Evolutionary conservation across 1,140 invertebrate genomes (phyloP), one percentile per base, ranked within the genome.

Genomic region (Subanguina moxae): DNA sequence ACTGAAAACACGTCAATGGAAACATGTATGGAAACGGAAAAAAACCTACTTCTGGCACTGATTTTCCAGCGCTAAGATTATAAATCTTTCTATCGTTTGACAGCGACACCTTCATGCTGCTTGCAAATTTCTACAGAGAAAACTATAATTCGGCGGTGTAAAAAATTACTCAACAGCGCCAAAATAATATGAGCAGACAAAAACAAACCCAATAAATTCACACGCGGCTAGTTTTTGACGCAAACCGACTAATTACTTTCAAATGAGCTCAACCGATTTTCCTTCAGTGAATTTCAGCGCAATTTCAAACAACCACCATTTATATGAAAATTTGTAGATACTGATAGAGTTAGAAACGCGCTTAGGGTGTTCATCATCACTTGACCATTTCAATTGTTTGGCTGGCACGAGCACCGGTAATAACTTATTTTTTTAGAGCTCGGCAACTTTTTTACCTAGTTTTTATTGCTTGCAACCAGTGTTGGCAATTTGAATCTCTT

Each of bases 41-140:
- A 25, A 63, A 73, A 87, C 88, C 88, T 88, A 94, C 92, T 83
- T 97, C 93, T 64, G 94, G 94, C 69, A 97, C 84, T 38, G 92
- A 92, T 86, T 95, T 97, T 70, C 94, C 94, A 71, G 90, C 89
- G 84, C 91, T 96, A 25, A 97, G 85, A 86, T 97, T 97, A 83
- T 97, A 97, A 65, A 97, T 94, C 86, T 97, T 97, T 1, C 97
- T 88, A 86, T 96, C 90, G 86, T 97, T 97, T 32, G 85, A 83
- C 70, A 82, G 83, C 17, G 84, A 84, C 38, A 86, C 82, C 72
- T 87, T 85, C 86, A 87, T 87, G 8, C 25, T 21, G 15, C 15
- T 5, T 5, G 48, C 19, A 56, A 25, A 56, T 21, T 25, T 27
- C n/a, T n/a, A n/a, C n/a, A n/a, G n/a, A n/a, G n/a, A n/a, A n/a